Percentiles rank a stretch among this genome's conserved stretches.
phyloP scores from a whole-genome alignment of 2,113 vertebrate species.

The Cynopterus brachyotis region DNA sequence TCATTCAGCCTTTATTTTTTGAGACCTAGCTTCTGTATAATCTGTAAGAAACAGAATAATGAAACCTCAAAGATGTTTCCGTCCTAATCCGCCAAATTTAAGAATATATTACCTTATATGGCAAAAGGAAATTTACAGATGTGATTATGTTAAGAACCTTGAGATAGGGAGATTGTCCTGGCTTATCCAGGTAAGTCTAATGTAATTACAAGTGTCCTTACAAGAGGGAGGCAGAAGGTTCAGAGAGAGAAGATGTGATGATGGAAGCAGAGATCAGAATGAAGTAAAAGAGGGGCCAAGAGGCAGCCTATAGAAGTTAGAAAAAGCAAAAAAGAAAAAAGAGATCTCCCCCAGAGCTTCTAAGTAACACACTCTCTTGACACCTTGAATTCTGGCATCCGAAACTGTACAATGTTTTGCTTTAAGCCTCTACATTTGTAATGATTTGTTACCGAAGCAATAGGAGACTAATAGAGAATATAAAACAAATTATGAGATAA shows the following conservation, averaged over 20 bases:
- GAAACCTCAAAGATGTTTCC: background rate
- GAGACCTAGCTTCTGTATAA: background rate
- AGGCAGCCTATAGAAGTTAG: background rate
- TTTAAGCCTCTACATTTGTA: background rate
- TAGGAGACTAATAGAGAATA: background rate
- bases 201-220: background rate
- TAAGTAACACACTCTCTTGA: background rate
- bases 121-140: background rate
- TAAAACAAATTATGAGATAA: background rate
- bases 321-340: background rate
- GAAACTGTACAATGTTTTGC: background rate
- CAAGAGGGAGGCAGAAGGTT: background rate
- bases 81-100: background rate
- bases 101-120: background rate
- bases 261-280: background rate
- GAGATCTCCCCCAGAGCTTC: background rate
- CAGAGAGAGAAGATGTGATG: background rate
- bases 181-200: background rate
- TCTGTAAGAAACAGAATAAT: background rate
- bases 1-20: background rate
- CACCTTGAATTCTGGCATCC: background rate
- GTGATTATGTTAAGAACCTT: background rate
- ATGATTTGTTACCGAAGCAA: background rate
- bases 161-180: background rate
- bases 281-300: background rate